Conservation (phyloP, 2,113 vertebrate species). For the Puma concolor region DNA sequence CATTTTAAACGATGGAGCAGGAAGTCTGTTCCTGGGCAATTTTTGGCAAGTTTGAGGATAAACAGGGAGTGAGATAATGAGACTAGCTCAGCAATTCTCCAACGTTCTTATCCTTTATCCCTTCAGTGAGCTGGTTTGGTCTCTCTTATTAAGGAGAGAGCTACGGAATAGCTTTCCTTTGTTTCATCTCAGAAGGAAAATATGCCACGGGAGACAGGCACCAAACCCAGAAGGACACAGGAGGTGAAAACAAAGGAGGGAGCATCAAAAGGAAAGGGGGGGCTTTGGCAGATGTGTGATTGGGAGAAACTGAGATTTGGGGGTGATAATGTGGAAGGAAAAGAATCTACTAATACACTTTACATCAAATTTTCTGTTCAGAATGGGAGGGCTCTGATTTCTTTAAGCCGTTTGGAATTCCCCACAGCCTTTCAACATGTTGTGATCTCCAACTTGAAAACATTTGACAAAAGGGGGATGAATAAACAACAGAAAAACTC, state of each 20-base stretch:
- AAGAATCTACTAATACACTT: slow-evolving; percentile 11
- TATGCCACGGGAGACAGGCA: background rate
- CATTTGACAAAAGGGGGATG: slow-evolving; percentile 20
- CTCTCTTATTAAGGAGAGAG: background rate
- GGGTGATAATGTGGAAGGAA: background rate
- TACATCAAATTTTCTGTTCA: slow-evolving; percentile 4
- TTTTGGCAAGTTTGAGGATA: slow-evolving; percentile 31
- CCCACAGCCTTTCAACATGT: background rate
- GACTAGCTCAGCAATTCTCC: slow-evolving; percentile 7
- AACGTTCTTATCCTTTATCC: background rate
- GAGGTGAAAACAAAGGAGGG: background rate
- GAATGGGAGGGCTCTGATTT: slow-evolving; percentile 13
- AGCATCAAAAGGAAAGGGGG: background rate
- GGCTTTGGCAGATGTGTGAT: background rate
- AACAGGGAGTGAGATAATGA: slow-evolving; percentile 57
- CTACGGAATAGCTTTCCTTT: background rate
- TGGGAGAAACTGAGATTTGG: background rate
- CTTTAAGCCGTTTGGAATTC: slow-evolving; percentile 16
- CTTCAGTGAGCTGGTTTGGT: background rate
- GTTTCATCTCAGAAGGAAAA: slow-evolving; percentile 21
- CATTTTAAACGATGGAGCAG: slow-evolving; percentile 10
- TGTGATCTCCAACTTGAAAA: background rate
- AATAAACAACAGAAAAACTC: slow-evolving; percentile 2
- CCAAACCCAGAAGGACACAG: background rate
- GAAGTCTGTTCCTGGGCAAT: slow-evolving; percentile 58